These are phyloP conservation scores for Progne subis DNA, from an alignment of 2,113 vertebrate genomes.

Conservation along the genomic window DNA sequence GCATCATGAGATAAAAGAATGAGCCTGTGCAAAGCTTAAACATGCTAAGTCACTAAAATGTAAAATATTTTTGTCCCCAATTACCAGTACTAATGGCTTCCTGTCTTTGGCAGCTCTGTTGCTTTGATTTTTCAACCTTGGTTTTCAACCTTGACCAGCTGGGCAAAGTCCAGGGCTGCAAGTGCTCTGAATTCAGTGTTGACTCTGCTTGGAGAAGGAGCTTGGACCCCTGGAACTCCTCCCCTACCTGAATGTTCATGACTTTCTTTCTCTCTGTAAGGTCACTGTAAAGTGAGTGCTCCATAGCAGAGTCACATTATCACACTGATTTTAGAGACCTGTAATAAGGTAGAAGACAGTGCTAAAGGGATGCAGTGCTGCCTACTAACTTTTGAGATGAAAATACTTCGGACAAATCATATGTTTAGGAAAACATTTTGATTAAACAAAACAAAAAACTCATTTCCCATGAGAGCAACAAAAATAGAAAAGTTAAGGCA, in stretches of 20 bases:
- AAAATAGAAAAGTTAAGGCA: neutral
- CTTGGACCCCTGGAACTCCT: neutral
- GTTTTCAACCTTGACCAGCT: neutral
- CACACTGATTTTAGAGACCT: neutral
- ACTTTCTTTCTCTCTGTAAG: neutral
- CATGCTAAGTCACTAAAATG: conserved; percentile 46
- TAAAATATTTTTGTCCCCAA: conserved; percentile 42
- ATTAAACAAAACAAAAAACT: neutral
- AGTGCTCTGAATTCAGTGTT: neutral
- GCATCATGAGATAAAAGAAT: neutral
- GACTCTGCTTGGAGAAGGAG: neutral
- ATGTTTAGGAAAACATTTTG: neutral
- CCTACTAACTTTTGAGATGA: neutral
- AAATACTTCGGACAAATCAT: neutral
- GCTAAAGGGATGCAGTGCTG: neutral
- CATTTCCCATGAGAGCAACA: neutral
- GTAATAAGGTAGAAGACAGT: neutral
- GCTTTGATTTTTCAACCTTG: neutral
- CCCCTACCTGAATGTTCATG: neutral
- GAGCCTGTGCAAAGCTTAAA: conserved; percentile 48
- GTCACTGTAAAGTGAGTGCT: neutral
- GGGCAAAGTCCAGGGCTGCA: neutral
- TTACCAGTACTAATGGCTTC: conserved; percentile 12
- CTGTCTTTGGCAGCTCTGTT: neutral
- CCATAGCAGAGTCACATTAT: neutral